These are phyloP conservation scores for Alosa sapidissima DNA, from an alignment of 2,797 vertebrate genomes.

Conservation along the genomic window DNA sequence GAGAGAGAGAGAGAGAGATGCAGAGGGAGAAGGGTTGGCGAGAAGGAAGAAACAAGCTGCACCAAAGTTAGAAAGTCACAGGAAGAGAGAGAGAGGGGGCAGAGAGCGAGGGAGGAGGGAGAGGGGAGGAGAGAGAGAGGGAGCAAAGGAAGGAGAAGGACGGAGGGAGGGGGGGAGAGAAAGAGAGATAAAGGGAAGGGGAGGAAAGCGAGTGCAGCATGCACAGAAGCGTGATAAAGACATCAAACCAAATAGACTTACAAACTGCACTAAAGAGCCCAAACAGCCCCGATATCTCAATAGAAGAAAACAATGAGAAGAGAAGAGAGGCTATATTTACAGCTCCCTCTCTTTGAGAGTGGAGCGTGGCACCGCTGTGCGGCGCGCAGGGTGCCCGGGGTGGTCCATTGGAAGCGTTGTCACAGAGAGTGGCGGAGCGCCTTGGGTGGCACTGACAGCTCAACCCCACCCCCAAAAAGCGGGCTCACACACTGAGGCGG, in stretches of 20 bases:
- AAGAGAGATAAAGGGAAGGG: neutral
- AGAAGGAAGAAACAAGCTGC: neutral
- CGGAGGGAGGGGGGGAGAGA: neutral
- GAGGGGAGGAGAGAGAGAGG: neutral
- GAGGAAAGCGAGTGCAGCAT: neutral
- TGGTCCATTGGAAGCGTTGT: neutral
- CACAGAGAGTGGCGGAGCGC: neutral
- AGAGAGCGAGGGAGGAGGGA: neutral
- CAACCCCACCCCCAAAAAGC: neutral
- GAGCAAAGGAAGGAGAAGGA: too few relatives aligned
- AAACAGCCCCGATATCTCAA: neutral
- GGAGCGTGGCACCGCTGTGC: neutral
- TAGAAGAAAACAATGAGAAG: neutral
- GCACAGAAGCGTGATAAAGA: constrained; percentile 14
- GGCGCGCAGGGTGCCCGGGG: neutral
- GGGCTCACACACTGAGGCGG: constrained; percentile 27
- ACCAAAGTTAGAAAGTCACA: neutral
- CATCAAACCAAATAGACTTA: constrained; percentile 18
- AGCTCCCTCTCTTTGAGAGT: neutral
- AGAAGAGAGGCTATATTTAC: neutral
- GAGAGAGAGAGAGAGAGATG: neutral
- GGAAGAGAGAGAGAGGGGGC: neutral
- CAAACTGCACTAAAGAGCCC: constrained; percentile 1
- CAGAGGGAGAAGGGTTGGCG: neutral
- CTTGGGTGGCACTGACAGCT: constrained; percentile 9